Evolutionary conservation across 2,797 vertebrate genomes (phyloP).

Genomic region (Petrocephalus schoutedeni): DNA sequence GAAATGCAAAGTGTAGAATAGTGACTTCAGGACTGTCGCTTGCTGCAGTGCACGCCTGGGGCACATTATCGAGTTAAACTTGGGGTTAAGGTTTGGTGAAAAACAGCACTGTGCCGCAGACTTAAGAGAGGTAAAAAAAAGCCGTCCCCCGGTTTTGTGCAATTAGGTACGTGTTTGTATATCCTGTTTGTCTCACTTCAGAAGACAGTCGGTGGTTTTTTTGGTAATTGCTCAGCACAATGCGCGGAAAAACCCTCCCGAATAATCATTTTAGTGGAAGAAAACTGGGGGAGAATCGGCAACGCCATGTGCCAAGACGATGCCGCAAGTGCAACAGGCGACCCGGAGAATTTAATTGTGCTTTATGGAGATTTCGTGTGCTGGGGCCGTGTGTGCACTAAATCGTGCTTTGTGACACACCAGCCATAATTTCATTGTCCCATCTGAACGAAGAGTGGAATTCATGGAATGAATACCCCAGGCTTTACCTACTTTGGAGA

Average conservation of each 20-base stretch:
- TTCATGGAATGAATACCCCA: neutral
- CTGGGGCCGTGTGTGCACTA: neutral
- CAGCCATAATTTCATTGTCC: neutral
- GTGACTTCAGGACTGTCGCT: neutral
- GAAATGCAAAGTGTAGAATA: neutral
- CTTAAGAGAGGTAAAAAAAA: no score
- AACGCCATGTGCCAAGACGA: neutral
- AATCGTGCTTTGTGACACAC: neutral
- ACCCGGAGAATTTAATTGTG: neutral
- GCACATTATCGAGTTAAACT: neutral
- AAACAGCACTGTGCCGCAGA: neutral
- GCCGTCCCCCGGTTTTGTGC: neutral
- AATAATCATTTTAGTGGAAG: neutral
- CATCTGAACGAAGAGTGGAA: neutral
- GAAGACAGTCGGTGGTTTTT: neutral
- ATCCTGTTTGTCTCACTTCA: slow-evolving; percentile 16
- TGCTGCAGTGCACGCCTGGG: neutral
- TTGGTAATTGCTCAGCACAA: slow-evolving; percentile 7
- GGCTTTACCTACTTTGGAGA: neutral
- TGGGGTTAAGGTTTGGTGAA: neutral
- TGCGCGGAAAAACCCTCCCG: neutral
- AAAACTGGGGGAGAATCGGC: neutral
- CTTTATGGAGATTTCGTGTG: neutral
- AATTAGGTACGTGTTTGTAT: slow-evolving; percentile 3
- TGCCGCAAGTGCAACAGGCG: neutral